Base-by-base conservation (phyloP, 2,888 invertebrate genomes). In the Pachydiplax longipennis region DNA sequence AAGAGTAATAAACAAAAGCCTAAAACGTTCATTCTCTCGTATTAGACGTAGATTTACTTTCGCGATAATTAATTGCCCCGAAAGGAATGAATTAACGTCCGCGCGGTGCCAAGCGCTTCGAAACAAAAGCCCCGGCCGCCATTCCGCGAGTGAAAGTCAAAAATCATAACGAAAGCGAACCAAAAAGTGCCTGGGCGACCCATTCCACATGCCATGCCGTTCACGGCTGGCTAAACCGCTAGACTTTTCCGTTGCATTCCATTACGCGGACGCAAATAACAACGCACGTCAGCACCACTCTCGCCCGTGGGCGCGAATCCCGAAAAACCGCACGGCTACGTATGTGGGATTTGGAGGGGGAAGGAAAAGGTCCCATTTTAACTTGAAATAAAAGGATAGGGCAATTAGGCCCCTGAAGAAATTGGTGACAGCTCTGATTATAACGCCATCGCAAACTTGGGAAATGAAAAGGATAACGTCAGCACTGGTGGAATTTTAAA, bases 171-270 rank as follows among this genome's bases (percentile, higher is more conserved):
- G 73, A 31, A 73, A 44, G 44, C 44, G 44, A 73, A 73, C 25
- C 73, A 18, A 73, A 25, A 12, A 73, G 73, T 73, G 25, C 25
- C 13, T 22, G 8, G 18, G 61, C 25, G 73, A 25, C 13, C 73
- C 73, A 22, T 22, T 22, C 22, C 65, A 18, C 22, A 8, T 65
- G n/a, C 65, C 65, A 22, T n/a, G n/a, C 25, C 65, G 65, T 22
- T 65, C 65, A 65, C 65, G 65, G n/a, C 65, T 65, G 87, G 87
- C 18, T 61, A 61, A 87, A 87, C 87, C 61, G 58, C 87, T 87
- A 58, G 61, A 87, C 87, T 87, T 87, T 87, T 87, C 87, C 61
- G 61, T 87, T 44, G 58, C 83, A 58, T 65, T 31, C 37, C 87
- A 65, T 37, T 87, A 48, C 37, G 83, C 22, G 83, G 58, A 37